These are phyloP conservation scores for Pammene fasciana DNA, from an alignment of 2,888 invertebrate genomes.

Conservation along the genomic window DNA sequence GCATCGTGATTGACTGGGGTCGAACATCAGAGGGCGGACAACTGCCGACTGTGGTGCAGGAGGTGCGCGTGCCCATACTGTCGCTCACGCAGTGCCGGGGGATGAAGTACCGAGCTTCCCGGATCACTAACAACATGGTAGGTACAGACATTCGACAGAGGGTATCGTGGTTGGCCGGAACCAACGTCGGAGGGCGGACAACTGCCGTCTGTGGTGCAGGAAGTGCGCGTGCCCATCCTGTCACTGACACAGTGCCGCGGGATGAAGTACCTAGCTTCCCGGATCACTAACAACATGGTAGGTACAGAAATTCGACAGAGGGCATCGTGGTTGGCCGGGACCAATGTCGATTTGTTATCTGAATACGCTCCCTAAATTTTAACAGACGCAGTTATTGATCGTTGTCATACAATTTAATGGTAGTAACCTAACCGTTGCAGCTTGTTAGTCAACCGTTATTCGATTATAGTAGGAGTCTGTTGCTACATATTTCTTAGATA, in stretches of 20 bases:
- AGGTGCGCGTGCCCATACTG: slow-evolving; percentile 92
- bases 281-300: slow-evolving; percentile 92
- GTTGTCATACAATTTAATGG: no score
- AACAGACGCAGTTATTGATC: no score
- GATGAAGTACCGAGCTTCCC: slow-evolving; percentile 91
- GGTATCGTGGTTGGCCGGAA: slow-evolving; percentile 95
- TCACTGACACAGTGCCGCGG: slow-evolving; percentile 90
- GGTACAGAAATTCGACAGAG: no score
- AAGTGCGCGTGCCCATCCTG: slow-evolving; percentile 92
- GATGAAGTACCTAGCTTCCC: slow-evolving; percentile 91
- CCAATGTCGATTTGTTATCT: no score
- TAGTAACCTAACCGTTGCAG: no score
- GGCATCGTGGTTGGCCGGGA: no score
- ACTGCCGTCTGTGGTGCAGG: slow-evolving; percentile 90
- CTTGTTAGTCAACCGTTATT: no score
- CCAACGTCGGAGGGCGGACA: slow-evolving; percentile 91
- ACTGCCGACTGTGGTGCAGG: slow-evolving; percentile 90
- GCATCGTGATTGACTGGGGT: slow-evolving; percentile 94
- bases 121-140: slow-evolving; percentile 92
- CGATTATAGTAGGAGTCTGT: no score
- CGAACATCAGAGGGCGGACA: slow-evolving; percentile 91
- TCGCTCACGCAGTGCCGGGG: slow-evolving; percentile 90
- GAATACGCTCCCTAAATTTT: no score
- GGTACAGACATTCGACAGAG: slow-evolving; percentile 62
- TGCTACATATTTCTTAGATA: slow-evolving; percentile 58